A percentile compares a stretch with the other conserved stretches of the same genome.
Conservation (phyloP, 2,888 invertebrate genomes). For the Hirtodrosophila confusa region DNA sequence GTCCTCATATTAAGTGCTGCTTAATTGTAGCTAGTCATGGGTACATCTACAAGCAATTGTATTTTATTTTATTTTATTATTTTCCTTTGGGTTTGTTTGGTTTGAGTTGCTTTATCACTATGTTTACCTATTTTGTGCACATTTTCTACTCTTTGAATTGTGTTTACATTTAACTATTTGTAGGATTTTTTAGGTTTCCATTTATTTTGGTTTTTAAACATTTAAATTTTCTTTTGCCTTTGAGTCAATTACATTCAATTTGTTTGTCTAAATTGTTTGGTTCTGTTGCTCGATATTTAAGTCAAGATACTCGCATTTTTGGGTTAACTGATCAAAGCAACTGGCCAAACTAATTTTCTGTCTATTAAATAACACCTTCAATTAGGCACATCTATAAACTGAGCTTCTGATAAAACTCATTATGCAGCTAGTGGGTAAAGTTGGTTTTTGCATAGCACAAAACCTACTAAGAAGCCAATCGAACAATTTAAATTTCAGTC, state of each 20-base stretch:
- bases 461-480: slow-evolving; percentile 1
- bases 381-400: slow-evolving; percentile 41
- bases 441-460: slow-evolving; percentile 10
- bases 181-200: slow-evolving; percentile 1
- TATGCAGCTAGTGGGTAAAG: slow-evolving; percentile 9
- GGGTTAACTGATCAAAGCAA: slow-evolving; percentile 60
- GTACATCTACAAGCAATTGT: slow-evolving; percentile 39
- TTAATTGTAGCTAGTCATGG: slow-evolving; percentile 46
- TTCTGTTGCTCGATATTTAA: slow-evolving; percentile 35
- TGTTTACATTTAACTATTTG: slow-evolving; percentile 55
- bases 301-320: slow-evolving; percentile 16
- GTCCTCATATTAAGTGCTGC: slow-evolving; percentile 37
- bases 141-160: slow-evolving; percentile 50
- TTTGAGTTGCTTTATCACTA: slow-evolving; percentile 57
- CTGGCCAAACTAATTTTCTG: slow-evolving; percentile 22
- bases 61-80: slow-evolving; percentile 1
- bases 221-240: not conserved
- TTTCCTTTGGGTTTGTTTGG: slow-evolving; percentile 30
- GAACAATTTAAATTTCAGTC: slow-evolving; percentile 33
- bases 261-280: slow-evolving; percentile 20
- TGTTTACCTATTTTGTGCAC: slow-evolving; percentile 54
- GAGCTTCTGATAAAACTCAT: slow-evolving; percentile 9
- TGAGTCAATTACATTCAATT: slow-evolving; percentile 10
- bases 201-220: slow-evolving; percentile 10
- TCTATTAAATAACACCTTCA: slow-evolving; percentile 15